Conservation (phyloP, 2,797 vertebrate species). For the Molossus molossus region DNA sequence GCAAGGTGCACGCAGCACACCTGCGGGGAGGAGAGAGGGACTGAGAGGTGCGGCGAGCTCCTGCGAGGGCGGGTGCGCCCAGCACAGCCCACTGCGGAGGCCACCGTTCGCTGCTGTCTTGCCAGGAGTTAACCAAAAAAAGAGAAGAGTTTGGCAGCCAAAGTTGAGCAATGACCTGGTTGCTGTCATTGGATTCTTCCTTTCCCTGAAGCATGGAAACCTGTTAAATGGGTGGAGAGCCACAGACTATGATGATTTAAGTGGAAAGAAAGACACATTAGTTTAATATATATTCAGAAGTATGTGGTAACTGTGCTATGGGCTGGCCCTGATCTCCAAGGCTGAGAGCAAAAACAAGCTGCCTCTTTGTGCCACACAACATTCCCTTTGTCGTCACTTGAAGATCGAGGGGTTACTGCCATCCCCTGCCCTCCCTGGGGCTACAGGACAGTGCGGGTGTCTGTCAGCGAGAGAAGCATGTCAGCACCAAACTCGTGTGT, state of each 20-base stretch:
- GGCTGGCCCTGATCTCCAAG: neutral
- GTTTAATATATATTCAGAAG: neutral
- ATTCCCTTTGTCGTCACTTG: neutral
- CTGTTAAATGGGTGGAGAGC: slow-evolving; percentile 58
- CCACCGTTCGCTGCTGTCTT: neutral
- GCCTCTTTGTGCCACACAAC: neutral
- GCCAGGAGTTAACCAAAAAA: neutral
- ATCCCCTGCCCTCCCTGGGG: neutral
- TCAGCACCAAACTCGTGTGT: neutral
- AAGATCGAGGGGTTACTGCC: neutral
- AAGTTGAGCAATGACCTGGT: neutral
- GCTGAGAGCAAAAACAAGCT: neutral
- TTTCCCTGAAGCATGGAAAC: slow-evolving; percentile 50
- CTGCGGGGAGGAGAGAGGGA: neutral
- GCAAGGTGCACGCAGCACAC: neutral
- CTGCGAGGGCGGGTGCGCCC: neutral
- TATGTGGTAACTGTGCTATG: neutral
- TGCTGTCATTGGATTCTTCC: neutral
- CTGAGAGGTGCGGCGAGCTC: neutral
- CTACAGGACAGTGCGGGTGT: neutral
- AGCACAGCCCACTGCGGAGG: neutral
- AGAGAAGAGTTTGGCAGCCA: neutral
- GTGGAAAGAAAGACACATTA: slow-evolving; percentile 56
- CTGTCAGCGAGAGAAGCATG: neutral
- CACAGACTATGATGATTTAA: neutral